A percentile compares a stretch with the other conserved stretches of the same genome.
phyloP scores from a whole-genome alignment of 2,113 vertebrate genomes.

The Dicerorhinus sumatrensis region DNA sequence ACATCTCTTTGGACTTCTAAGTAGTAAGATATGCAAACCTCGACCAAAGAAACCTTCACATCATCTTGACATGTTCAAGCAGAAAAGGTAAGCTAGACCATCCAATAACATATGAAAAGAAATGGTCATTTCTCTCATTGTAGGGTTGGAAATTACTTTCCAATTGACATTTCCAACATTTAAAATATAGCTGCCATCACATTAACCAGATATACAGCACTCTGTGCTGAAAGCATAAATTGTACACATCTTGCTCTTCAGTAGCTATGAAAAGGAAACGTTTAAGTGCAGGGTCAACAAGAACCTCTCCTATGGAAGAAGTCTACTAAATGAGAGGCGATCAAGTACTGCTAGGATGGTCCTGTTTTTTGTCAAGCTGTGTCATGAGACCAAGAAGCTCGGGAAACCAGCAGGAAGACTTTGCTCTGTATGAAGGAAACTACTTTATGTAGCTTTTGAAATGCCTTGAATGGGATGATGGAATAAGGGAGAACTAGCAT shows the following conservation, averaged over 20 bases:
- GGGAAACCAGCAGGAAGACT: slow-evolving; percentile 31
- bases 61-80: slow-evolving; percentile 26
- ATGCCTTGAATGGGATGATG: neutral
- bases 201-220: slow-evolving; percentile 7
- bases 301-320: neutral
- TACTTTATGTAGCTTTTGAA: slow-evolving; percentile 26
- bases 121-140: slow-evolving; percentile 30
- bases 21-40: slow-evolving; percentile 38
- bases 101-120: slow-evolving; percentile 1
- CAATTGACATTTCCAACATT: slow-evolving; percentile 21
- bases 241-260: slow-evolving; percentile 22
- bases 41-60: neutral
- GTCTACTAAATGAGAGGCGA: neutral
- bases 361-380: slow-evolving; percentile 55
- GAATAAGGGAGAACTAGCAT: neutral
- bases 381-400: neutral
- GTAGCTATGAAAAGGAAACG: slow-evolving; percentile 45
- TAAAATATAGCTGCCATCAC: slow-evolving; percentile 43
- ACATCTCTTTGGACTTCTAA: slow-evolving; percentile 47
- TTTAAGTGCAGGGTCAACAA: neutral
- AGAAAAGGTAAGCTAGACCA: slow-evolving; percentile 33
- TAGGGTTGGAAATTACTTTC: slow-evolving; percentile 51
- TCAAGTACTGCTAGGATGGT: neutral
- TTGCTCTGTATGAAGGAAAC: slow-evolving; percentile 43
- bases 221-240: slow-evolving; percentile 28